phyloP scores from a whole-genome alignment of 2,113 vertebrate genomes.

The Muntiacus muntjak region DNA sequence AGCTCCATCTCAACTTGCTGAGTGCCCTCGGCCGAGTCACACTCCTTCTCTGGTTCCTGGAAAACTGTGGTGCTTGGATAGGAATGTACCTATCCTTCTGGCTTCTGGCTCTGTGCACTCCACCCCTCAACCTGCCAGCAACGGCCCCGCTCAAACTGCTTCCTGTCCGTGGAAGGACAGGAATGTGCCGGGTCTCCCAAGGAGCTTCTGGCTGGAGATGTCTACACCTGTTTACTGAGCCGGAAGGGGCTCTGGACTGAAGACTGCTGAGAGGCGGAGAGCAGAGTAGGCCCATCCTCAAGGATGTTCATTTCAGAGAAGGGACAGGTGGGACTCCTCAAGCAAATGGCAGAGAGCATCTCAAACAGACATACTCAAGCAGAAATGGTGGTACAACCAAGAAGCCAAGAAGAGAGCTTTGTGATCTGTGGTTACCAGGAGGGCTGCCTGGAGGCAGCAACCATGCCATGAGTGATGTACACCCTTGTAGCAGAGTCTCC shows the following conservation, averaged over 20 bases:
- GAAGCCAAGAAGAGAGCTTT: neutral
- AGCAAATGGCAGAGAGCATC: neutral
- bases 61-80: neutral
- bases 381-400: neutral
- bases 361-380: neutral
- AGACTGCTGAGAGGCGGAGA: no score
- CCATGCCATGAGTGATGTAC: neutral
- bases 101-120: neutral
- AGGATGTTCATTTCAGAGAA: neutral
- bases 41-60: neutral
- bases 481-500: neutral
- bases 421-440: neutral
- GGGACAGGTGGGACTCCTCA: neutral
- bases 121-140: no score
- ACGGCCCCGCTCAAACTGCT: neutral
- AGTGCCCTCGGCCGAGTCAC: neutral
- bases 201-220: neutral
- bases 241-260: accelerated
- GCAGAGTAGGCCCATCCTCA: neutral
- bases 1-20: no score
- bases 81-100: neutral
- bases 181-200: neutral
- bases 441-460: neutral
- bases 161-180: neutral
- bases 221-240: neutral